A percentile compares a stretch with the other conserved stretches of the same genome.
Evolutionary conservation across 2,113 vertebrate species (phyloP).

Genomic region (Pampusana beccarii): DNA sequence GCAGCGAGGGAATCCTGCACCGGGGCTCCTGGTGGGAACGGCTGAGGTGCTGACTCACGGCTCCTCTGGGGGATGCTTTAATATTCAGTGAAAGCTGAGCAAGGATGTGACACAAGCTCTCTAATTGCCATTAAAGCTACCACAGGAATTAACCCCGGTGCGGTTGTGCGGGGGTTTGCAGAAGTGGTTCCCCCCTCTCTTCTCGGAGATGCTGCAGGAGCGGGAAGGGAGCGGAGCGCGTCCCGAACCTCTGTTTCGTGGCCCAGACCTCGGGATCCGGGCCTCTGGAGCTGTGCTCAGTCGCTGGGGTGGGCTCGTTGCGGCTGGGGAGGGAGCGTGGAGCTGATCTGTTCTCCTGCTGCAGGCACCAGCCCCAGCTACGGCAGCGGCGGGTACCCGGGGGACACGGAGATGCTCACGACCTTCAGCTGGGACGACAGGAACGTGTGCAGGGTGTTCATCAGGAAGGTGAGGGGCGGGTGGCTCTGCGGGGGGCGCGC

Average conservation of each 20-base stretch:
- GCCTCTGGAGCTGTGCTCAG: not conserved
- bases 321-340: not conserved
- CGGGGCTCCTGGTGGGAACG: not conserved
- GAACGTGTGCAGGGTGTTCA: conserved; percentile 87
- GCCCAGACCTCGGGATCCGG: not conserved
- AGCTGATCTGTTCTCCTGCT: not conserved
- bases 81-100: not conserved
- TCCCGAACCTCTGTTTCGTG: not conserved
- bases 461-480: conserved; percentile 85
- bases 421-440: conserved; percentile 89
- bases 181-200: accelerated
- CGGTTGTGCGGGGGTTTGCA: not conserved
- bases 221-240: not conserved
- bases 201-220: not conserved
- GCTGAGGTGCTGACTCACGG: not conserved
- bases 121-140: not conserved
- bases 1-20: not conserved
- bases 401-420: conserved; percentile 85
- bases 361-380: conserved; percentile 80
- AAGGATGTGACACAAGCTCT: not conserved
- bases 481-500: not conserved
- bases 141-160: not conserved
- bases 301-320: too few species aligned
- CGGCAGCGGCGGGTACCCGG: conserved; percentile 62
- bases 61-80: not conserved